Base-by-base conservation (phyloP, 2,113 vertebrate species). In the Onychostruthus taczanowskii region DNA sequence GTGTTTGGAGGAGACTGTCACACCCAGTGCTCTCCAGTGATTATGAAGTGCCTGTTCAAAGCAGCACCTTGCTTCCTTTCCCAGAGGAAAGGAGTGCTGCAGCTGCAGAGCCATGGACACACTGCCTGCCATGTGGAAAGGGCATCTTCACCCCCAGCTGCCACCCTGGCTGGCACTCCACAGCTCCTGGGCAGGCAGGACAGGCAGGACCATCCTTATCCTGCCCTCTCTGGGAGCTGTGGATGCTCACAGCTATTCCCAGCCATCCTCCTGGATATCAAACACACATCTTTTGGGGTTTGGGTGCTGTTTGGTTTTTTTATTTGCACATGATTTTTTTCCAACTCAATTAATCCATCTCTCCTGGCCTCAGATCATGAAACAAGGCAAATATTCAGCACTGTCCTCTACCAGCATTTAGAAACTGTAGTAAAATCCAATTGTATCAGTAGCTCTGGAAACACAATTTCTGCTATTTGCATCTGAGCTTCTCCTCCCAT, bases 191-290 rank as follows among this genome's bases (percentile, higher is more conserved):
- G 22, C 41, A 37, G 33, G 3, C 83, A 84, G 58, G 7, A 18
- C 41, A n/a, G 33, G 3, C 83, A 84, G 58, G 7, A 18, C 58
- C n/a, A 4, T 3, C 1, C 1, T 21, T 0, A 6, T 1, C 47
- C 76, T 13, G 81, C 30, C 5, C 22, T 7, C 61, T 5, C 61
- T 1, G 16, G 20, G 5, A 62, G 70, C 44, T 7, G 0, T 3
- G 75, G 53, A 7, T 6, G 3, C 64, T 18, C 87, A 1, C 13
- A 19, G 10, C n/a, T 30, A 1, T 2, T 6, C 46, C 62, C 31
- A 69, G 16, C 35, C n/a, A 1, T 13, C 18, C 49, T n/a, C 84
- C 33, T 8, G 30, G 41, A 2, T 19, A 22, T 3, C 73, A 43
- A 44, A 55, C 7, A 0, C 26, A 58, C 28, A 2, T 6, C 44